phyloP scores from a whole-genome alignment of 2,797 vertebrate genomes.

The Falco biarmicus region DNA sequence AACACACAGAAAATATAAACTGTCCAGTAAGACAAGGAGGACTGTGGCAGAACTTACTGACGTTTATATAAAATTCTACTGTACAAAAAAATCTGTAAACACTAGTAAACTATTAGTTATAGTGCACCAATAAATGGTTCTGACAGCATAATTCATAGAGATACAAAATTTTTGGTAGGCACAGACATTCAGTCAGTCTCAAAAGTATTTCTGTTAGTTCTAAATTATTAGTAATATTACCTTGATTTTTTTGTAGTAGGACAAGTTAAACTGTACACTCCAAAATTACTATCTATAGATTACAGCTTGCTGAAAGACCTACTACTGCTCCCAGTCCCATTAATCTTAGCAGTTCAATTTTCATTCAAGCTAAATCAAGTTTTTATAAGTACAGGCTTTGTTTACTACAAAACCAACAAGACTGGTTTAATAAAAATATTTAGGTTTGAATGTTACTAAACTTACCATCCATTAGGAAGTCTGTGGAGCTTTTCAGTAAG shows the following conservation, averaged over 20 bases:
- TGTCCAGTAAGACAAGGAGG: not conserved
- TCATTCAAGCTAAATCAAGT: not conserved
- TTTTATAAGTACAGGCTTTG: not conserved
- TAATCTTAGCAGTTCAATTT: not conserved
- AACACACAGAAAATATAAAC: not conserved
- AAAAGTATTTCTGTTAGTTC: not conserved
- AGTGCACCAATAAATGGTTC: not conserved
- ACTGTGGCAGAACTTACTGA: not conserved
- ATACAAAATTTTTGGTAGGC: not conserved
- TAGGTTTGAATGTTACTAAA: not conserved
- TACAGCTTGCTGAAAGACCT: fast-evolving
- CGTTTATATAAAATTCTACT: not conserved
- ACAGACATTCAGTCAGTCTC: not conserved
- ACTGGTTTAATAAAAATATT: not conserved
- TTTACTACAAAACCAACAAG: not conserved
- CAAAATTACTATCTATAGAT: not conserved
- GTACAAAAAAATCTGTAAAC: not conserved
- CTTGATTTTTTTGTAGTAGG: not conserved
- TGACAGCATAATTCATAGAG: not conserved
- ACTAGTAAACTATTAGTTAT: not conserved
- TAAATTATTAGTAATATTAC: not conserved
- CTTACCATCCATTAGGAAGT: constrained; percentile 88
- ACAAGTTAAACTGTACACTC: not conserved
- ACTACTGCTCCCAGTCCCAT: not conserved
- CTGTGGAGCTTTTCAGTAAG: constrained; percentile 83